Evolutionary conservation across 2,797 vertebrate species (phyloP), one percentile per base, ranked within the genome.

Genomic region (Yasuhikotakia modesta): DNA sequence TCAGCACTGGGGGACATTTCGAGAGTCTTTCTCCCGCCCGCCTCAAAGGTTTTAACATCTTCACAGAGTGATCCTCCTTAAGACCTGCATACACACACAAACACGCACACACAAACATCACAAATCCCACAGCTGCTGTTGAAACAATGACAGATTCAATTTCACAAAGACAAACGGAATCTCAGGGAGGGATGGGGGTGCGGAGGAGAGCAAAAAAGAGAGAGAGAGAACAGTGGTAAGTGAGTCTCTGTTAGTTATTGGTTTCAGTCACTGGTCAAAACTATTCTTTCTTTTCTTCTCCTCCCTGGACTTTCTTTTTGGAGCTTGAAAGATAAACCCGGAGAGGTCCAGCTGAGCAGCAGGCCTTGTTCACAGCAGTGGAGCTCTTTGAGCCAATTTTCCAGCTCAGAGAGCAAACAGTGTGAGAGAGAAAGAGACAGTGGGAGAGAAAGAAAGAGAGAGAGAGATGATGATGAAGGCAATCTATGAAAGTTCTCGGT

Each of bases 361-460:
- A 92, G 91, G 91, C 90, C 93, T 93, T 93, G 92, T 94, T 93
- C 92, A 93, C 92, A 92, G 93, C 91, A 93, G 92, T 88, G 88
- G 73, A 89, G 91, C 92, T 92, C 93, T 93, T 93, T 91, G 92
- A 93, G 91, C 91, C 91, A 94, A 93, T 94, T 94, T 93, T 93
- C 92, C 92, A 94, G 92, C 91, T 93, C 92, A 93, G 90, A 79
- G 92, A 93, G 92, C 92, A 92, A 91, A 92, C 90, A 91, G 90
- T 90, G 87, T 90, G 89, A 71, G 87, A 83, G 87, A 88, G 83
- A 80, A 27, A 64, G 87, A 84, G 82, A 87, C 67, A 45, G 86
- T 87, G 85, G 79, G 86, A 87, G 83, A 85, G 78, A 78, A 80
- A 85, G 82, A 85, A 86, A 82, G 85, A 82, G 84, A 79, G 82